Conservation (phyloP, 2,797 vertebrate species). For the Austrolebias charrua region DNA sequence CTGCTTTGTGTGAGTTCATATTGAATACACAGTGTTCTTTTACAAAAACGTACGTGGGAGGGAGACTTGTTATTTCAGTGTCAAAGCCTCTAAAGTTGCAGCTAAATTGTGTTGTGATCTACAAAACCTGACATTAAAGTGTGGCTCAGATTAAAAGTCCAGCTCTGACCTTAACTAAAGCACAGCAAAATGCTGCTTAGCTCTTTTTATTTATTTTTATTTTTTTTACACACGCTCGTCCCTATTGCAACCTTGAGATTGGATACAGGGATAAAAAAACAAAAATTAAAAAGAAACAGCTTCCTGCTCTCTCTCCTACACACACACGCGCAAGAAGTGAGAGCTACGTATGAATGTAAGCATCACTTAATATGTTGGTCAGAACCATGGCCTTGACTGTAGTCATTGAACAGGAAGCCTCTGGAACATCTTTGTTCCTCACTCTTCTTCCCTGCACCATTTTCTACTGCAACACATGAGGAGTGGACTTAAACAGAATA, state of each 20-base stretch:
- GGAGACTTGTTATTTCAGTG: conserved; percentile 29
- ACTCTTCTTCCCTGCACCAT: conserved; percentile 15
- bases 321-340: conserved; percentile 8
- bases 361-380: conserved; percentile 40
- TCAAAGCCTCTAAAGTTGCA: conserved; percentile 30
- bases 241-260: conserved; percentile 65
- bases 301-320: conserved; percentile 7
- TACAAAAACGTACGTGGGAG: conserved; percentile 4
- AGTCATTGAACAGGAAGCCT: conserved; percentile 35
- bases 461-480: conserved; percentile 14
- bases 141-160: conserved; percentile 47
- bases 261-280: conserved; percentile 39
- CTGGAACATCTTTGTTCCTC: conserved; percentile 41
- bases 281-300: conserved; percentile 25
- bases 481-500: conserved; percentile 15
- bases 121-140: conserved; percentile 33
- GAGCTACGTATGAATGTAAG: conserved; percentile 41
- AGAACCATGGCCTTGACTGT: conserved; percentile 54
- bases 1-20: conserved; percentile 4
- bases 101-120: conserved; percentile 38
- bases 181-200: conserved; percentile 48
- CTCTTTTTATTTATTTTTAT: too few relatives aligned
- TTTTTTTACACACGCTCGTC: conserved; percentile 45
- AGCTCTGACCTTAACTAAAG: conserved; percentile 49
- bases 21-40: conserved; percentile 26